Evolutionary conservation across 2,113 vertebrate species (phyloP).

Genomic region (Erythrocercus mccallii): DNA sequence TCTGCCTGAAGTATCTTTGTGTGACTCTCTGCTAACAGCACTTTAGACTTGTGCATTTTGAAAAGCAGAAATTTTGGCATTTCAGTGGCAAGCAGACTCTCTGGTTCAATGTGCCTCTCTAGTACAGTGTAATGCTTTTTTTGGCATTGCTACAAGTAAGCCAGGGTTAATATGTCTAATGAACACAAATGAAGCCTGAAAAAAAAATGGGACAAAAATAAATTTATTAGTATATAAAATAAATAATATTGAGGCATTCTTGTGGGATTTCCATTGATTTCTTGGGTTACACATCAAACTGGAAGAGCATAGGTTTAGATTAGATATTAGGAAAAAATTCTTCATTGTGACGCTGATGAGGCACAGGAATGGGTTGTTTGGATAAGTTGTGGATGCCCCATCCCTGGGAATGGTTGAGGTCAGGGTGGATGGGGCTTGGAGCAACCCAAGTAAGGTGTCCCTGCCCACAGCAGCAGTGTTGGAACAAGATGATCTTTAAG

Average conservation of each 20-base stretch:
- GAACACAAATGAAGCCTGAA: neutral
- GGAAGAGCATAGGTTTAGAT: neutral
- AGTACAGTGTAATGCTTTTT: neutral
- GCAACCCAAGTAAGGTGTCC: neutral
- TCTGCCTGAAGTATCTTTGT: neutral
- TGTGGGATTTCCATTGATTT: neutral
- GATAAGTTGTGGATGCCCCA: neutral
- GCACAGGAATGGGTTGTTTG: neutral
- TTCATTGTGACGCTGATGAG: rapidly evolving
- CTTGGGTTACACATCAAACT: neutral
- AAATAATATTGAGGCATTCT: neutral
- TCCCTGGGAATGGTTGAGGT: neutral
- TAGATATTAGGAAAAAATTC: neutral
- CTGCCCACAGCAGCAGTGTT: neutral
- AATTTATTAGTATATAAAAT: neutral
- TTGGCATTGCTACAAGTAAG: neutral
- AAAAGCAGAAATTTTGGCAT: neutral
- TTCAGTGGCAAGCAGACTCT: neutral
- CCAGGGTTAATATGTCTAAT: neutral
- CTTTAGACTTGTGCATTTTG: neutral
- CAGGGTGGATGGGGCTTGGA: neutral
- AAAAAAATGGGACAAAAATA: neutral
- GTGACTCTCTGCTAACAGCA: rapidly evolving
- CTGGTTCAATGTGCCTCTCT: neutral
- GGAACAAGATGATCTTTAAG: neutral